Conservation (phyloP, 2,797 vertebrate genomes). For the Sebastes diaconus region DNA sequence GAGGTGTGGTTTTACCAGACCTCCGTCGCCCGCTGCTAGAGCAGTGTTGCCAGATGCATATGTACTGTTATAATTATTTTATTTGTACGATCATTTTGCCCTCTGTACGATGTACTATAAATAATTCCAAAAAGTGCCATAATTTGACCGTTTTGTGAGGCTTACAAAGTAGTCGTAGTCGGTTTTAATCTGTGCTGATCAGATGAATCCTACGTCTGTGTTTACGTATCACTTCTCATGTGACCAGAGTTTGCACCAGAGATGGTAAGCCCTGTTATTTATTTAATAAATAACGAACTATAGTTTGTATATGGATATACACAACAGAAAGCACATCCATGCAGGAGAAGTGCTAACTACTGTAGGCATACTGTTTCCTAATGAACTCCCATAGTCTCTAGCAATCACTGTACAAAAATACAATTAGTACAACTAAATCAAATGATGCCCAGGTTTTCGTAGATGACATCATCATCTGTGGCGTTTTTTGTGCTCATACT, state of each 20-base stretch:
- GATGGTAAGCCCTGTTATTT: too few relatives aligned
- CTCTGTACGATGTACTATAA: too few relatives aligned
- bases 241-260: too few relatives aligned
- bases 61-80: too few relatives aligned
- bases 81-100: too few relatives aligned
- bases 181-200: too few relatives aligned
- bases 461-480: constrained; percentile 63
- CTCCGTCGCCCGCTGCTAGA: accelerated
- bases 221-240: too few relatives aligned
- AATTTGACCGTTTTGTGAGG: too few relatives aligned
- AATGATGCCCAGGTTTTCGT: constrained; percentile 74
- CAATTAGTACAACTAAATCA: constrained; percentile 15
- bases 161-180: too few relatives aligned
- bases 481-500: not conserved
- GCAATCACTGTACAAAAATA: not conserved
- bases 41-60: too few relatives aligned
- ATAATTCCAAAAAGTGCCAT: too few relatives aligned
- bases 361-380: not conserved
- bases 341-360: not conserved
- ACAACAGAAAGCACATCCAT: not conserved
- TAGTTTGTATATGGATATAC: not conserved
- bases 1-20: not conserved
- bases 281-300: not conserved
- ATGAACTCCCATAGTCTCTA: not conserved
- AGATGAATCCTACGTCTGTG: too few relatives aligned